These are phyloP conservation scores for Tenualosa ilisha DNA, from an alignment of 2,797 vertebrate genomes.

Conservation along the genomic window DNA sequence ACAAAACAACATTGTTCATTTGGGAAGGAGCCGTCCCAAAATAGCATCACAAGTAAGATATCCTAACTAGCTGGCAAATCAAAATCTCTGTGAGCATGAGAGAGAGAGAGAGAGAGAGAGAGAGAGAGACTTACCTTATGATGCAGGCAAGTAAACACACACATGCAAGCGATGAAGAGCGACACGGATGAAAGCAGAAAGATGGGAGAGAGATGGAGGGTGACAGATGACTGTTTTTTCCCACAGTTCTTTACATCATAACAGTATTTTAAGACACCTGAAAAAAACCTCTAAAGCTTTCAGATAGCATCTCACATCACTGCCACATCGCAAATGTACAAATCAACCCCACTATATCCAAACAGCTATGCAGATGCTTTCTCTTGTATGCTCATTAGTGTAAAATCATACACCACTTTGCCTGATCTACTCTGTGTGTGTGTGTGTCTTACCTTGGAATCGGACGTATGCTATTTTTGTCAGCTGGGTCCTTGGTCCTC, in stretches of 20 bases:
- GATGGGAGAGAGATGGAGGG: background rate
- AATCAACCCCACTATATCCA: background rate
- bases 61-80: constrained; percentile 1
- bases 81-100: background rate
- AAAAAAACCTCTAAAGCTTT: constrained; percentile 11
- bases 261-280: background rate
- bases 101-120: background rate
- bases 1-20: constrained; percentile 6
- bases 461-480: constrained; percentile 71
- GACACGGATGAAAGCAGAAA: background rate
- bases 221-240: background rate
- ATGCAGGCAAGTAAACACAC: constrained; percentile 35
- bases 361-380: background rate
- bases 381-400: background rate
- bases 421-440: background rate
- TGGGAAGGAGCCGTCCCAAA: background rate
- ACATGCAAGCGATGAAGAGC: constrained; percentile 41
- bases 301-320: constrained; percentile 40
- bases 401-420: background rate
- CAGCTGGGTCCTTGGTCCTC: constrained; percentile 70
- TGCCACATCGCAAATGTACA: constrained; percentile 5
- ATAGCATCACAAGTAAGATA: background rate
- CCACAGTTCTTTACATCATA: background rate
- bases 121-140: constrained; percentile 49
- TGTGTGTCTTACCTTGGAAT: constrained; percentile 71